Percentiles rank a stretch among this genome's conserved stretches.
phyloP scores from a whole-genome alignment of 2,888 invertebrate genomes.

The Drosophila anomalata region DNA sequence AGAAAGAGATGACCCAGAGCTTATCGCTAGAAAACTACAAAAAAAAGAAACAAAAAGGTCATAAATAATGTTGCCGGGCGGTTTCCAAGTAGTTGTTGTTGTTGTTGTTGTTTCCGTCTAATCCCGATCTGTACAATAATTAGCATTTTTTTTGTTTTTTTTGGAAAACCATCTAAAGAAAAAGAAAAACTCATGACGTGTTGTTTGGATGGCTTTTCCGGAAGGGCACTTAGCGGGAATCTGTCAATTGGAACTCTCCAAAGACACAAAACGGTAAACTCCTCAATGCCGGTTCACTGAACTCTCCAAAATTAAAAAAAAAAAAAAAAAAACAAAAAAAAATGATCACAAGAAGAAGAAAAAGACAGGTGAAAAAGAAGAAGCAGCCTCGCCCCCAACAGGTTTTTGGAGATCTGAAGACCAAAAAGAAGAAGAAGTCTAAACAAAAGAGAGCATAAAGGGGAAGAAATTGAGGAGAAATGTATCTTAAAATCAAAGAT shows the following conservation, averaged over 20 bases:
- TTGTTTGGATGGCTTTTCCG: slow-evolving; percentile 37
- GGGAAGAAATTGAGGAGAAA: not conserved
- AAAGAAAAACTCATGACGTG: slow-evolving; percentile 61
- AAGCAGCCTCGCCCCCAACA: slow-evolving; percentile 43
- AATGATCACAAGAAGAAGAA: slow-evolving; percentile 18
- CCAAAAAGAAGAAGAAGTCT: slow-evolving; percentile 13
- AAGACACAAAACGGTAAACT: slow-evolving; percentile 23
- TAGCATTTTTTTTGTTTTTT: slow-evolving; percentile 25
- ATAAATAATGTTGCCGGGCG: slow-evolving; percentile 48
- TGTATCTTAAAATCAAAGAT: no score
- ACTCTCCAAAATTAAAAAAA: slow-evolving; percentile 34
- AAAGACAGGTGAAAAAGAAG: slow-evolving; percentile 36
- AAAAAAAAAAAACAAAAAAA: slow-evolving; percentile 31
- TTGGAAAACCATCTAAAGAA: slow-evolving; percentile 30
- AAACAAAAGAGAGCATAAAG: slow-evolving; percentile 11
- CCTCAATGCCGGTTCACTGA: slow-evolving; percentile 60
- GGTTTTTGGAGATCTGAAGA: slow-evolving; percentile 28
- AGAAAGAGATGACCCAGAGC: slow-evolving; percentile 23
- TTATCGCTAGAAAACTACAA: slow-evolving; percentile 29
- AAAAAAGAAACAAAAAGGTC: not conserved
- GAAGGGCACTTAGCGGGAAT: slow-evolving; percentile 51
- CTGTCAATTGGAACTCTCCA: slow-evolving; percentile 53
- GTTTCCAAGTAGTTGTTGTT: slow-evolving; percentile 11
- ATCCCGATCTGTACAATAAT: slow-evolving; percentile 42
- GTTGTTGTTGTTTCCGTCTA: slow-evolving; percentile 41